Evolutionary conservation across 2,113 vertebrate species (phyloP).

Genomic region (Tiliqua scincoides): DNA sequence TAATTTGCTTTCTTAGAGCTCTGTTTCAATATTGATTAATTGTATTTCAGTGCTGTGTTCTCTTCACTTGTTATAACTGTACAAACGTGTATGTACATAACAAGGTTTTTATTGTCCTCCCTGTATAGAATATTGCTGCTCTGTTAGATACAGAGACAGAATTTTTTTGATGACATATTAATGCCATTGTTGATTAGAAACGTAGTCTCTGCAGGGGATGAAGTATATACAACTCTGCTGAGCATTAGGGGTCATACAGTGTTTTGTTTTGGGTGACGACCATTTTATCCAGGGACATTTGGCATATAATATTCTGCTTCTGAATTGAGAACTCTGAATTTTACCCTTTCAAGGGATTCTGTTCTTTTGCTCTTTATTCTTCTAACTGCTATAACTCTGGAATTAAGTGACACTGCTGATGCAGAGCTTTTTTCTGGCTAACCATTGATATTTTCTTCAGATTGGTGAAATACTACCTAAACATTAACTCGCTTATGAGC

Average conservation of each 20-base stretch:
- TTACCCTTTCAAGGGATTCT: neutral
- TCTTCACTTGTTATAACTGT: constrained; percentile 34
- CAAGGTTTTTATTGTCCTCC: neutral
- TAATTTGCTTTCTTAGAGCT: constrained; percentile 55
- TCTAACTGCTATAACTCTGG: neutral
- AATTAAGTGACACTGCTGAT: neutral
- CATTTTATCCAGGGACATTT: neutral
- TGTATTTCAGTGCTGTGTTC: constrained; percentile 36
- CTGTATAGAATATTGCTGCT: neutral
- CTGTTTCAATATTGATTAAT: constrained; percentile 50
- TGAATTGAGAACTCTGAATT: neutral
- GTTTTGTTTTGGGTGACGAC: neutral
- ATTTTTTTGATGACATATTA: neutral
- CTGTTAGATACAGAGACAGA: neutral
- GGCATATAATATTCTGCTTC: constrained; percentile 31
- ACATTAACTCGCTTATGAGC: constrained; percentile 36
- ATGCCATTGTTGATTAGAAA: constrained; percentile 4
- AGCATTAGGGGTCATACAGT: neutral
- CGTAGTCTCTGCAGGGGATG: neutral
- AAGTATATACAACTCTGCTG: fast-evolving
- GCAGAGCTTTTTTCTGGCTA: neutral
- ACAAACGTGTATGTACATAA: neutral
- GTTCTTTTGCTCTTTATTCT: neutral
- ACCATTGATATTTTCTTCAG: neutral
- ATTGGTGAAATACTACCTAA: neutral